A percentile compares a stretch with the other conserved stretches of the same genome.
phyloP scores from a whole-genome alignment of 2,888 invertebrate genomes.

The Lysandra coridon region DNA sequence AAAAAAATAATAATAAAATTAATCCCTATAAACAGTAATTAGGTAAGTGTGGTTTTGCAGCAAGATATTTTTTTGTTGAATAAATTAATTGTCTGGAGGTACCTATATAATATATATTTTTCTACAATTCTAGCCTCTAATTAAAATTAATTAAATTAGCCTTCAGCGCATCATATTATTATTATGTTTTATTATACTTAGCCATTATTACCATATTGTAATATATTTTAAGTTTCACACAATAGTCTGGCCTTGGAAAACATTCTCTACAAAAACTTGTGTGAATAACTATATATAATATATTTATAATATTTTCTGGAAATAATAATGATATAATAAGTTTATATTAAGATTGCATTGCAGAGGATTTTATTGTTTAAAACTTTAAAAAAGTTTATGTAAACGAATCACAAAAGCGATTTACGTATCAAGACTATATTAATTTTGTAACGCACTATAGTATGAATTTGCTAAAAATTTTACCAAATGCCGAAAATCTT shows the following conservation, averaged over 20 bases:
- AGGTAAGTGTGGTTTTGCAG: too few species aligned
- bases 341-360: neutral
- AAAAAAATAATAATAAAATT: too few species aligned
- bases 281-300: neutral
- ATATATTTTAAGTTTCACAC: slow-evolving; percentile 15
- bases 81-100: neutral
- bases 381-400: neutral
- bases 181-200: neutral
- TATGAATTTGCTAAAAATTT: too few species aligned
- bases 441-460: neutral
- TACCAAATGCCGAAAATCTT: too few species aligned
- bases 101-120: neutral
- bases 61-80: too few species aligned
- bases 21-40: too few species aligned
- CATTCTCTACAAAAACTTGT: neutral
- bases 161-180: neutral
- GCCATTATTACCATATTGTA: neutral
- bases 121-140: neutral
- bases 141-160: slow-evolving; percentile 15
- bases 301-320: neutral
- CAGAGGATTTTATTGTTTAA: neutral
- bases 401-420: neutral
- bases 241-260: neutral
- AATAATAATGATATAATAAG: neutral
- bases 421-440: neutral